A percentile compares a stretch with the other conserved stretches of the same genome.
These are phyloP conservation scores for Meteorus colon DNA, from an alignment of 2,888 invertebrate species.

Conservation along the genomic window DNA sequence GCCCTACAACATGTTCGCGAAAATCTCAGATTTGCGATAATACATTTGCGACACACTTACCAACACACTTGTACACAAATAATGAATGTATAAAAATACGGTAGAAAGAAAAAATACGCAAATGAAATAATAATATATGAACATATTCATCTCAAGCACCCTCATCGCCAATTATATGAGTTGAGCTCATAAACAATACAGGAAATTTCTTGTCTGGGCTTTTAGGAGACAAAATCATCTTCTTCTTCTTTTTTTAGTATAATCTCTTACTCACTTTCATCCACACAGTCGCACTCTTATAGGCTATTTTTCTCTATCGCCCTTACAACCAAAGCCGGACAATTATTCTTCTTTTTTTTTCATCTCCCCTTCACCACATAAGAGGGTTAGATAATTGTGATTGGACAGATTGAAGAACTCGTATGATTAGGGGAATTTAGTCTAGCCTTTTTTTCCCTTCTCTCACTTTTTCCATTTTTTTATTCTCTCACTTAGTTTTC, in stretches of 20 bases:
- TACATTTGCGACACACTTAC: not conserved
- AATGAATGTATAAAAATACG: not conserved
- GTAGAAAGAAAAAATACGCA: not conserved
- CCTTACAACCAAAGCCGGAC: not conserved
- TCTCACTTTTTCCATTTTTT: not conserved
- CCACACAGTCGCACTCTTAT: not conserved
- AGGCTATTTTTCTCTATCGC: not conserved
- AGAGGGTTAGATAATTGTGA: not conserved
- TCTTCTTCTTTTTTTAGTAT: not conserved
- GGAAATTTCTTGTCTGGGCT: conserved; percentile 1
- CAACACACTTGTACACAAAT: not conserved
- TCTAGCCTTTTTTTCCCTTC: not conserved
- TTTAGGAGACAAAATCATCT: conserved; percentile 4
- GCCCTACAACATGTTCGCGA: not conserved
- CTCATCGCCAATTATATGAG: conserved; percentile 3
- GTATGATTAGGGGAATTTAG: conserved; percentile 8
- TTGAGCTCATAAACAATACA: not conserved
- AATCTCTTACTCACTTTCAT: not conserved
- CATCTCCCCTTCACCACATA: not conserved
- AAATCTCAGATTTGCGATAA: not conserved
- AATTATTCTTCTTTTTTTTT: conserved; percentile 3
- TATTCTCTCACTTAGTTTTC: not conserved
- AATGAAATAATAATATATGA: not conserved
- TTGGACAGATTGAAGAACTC: conserved; percentile 24
- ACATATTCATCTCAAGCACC: not conserved